phyloP scores from a whole-genome alignment of 1,140 invertebrate species.

The Tribolium castaneum region DNA sequence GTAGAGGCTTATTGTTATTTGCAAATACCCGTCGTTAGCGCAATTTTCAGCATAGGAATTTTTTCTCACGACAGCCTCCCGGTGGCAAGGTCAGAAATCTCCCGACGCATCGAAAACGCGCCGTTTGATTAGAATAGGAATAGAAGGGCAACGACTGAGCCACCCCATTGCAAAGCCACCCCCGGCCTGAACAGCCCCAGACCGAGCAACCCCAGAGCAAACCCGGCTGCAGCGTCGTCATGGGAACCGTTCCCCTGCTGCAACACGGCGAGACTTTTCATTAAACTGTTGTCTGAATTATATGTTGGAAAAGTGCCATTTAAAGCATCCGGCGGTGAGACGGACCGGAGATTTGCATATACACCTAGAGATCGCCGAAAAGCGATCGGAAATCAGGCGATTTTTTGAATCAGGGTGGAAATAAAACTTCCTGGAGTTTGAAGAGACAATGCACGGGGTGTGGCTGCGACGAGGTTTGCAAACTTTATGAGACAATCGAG shows the following conservation, averaged over 20 bases:
- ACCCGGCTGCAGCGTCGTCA: constrained; percentile 49
- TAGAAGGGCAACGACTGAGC: constrained; percentile 37
- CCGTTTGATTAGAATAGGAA: constrained; percentile 38
- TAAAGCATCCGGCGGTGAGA: constrained; percentile 7
- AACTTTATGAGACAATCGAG: constrained; percentile 13
- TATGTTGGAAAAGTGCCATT: constrained; percentile 44
- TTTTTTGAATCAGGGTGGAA: background rate
- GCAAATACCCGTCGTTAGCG: background rate
- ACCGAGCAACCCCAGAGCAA: constrained; percentile 43
- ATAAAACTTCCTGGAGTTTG: background rate
- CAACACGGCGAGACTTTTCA: constrained; percentile 51
- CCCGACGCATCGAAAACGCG: constrained; percentile 7
- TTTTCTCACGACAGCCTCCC: background rate
- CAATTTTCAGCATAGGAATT: constrained; percentile 12
- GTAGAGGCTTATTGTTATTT: background rate
- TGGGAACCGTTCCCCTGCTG: constrained; percentile 52
- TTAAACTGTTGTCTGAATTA: constrained; percentile 50
- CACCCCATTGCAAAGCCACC: constrained; percentile 47
- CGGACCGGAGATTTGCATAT: background rate
- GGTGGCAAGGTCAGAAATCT: background rate
- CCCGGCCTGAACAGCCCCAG: constrained; percentile 43
- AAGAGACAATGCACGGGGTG: constrained; percentile 2
- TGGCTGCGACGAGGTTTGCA: background rate
- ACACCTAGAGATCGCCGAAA: constrained; percentile 6
- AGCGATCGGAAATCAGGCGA: background rate